Percentiles rank a stretch among this genome's conserved stretches.
These are phyloP conservation scores for Leptogaster cylindrica DNA, from an alignment of 2,888 invertebrate species.

Conservation along the genomic window DNA sequence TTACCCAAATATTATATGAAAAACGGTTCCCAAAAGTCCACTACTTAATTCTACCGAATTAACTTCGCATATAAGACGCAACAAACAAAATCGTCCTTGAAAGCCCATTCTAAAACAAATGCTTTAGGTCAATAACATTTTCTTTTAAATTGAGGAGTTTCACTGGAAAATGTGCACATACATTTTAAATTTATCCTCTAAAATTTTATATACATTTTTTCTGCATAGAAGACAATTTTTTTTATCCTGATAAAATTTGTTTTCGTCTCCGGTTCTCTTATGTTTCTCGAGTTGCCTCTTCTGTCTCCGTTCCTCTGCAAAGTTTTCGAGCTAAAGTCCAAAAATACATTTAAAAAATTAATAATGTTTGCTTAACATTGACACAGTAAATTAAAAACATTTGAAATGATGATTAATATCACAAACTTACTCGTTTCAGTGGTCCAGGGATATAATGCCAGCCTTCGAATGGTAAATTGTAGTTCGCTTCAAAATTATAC, in stretches of 20 bases:
- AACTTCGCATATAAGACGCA: slow-evolving; percentile 72
- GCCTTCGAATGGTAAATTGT: slow-evolving; percentile 67
- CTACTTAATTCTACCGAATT: slow-evolving; percentile 62
- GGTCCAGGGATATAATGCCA: slow-evolving; percentile 66
- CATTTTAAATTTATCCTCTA: slow-evolving; percentile 67
- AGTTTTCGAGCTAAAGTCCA: slow-evolving; percentile 12
- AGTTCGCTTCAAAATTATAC: slow-evolving; percentile 76
- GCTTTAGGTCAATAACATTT: too few relatives aligned
- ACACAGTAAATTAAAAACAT: too few relatives aligned
- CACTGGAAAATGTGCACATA: slow-evolving; percentile 57
- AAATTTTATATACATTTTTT: slow-evolving; percentile 64
- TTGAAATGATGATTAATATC: not conserved
- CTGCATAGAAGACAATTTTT: slow-evolving; percentile 55
- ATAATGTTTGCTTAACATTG: too few relatives aligned
- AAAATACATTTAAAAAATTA: not conserved
- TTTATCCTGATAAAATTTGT: slow-evolving; percentile 55
- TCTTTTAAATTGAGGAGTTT: slow-evolving; percentile 49
- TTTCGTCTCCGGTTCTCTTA: not conserved
- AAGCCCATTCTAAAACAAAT: slow-evolving; percentile 60
- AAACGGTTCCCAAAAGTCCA: slow-evolving; percentile 71
- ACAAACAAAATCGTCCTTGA: slow-evolving; percentile 68
- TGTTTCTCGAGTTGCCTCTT: slow-evolving; percentile 61
- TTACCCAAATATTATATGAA: slow-evolving; percentile 74
- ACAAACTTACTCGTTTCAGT: slow-evolving; percentile 64
- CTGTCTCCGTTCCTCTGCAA: slow-evolving; percentile 42